These are phyloP conservation scores for Thalassophryne amazonica DNA, from an alignment of 2,797 vertebrate genomes.

Conservation along the genomic window DNA sequence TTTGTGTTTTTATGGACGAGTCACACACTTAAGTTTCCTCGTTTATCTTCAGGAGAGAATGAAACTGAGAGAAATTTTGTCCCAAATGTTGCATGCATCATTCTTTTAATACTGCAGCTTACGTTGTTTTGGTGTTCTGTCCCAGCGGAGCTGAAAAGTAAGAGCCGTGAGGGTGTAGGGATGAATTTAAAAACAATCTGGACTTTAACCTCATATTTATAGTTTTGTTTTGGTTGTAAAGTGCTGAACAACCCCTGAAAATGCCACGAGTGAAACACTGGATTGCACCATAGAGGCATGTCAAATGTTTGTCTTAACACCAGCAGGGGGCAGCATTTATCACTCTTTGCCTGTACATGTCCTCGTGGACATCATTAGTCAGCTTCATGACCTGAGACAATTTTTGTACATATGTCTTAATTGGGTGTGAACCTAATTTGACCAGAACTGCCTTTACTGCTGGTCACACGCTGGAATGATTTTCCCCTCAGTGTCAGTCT, in stretches of 20 bases:
- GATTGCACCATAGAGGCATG: too few species aligned
- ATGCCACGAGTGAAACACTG: not conserved
- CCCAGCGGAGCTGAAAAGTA: too few species aligned
- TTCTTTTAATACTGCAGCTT: not conserved
- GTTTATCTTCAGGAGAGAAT: slow-evolving; percentile 19
- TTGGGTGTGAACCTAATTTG: slow-evolving; percentile 32
- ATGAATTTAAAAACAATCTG: too few species aligned
- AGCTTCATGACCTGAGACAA: slow-evolving; percentile 18
- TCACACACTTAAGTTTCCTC: slow-evolving; percentile 16
- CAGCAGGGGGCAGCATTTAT: slow-evolving; percentile 39
- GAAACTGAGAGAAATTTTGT: slow-evolving; percentile 4
- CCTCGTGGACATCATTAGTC: slow-evolving; percentile 47
- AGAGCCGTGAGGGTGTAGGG: too few species aligned
- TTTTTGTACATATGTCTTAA: too few species aligned
- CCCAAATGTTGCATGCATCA: not conserved
- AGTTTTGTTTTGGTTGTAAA: too few species aligned
- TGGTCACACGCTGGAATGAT: slow-evolving; percentile 27
- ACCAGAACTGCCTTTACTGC: slow-evolving; percentile 10
- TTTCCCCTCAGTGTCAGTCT: slow-evolving; percentile 26
- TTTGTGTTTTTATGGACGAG: slow-evolving; percentile 20
- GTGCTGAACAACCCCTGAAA: not conserved
- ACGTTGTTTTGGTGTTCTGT: too few species aligned
- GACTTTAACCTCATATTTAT: too few species aligned
- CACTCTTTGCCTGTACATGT: not conserved
- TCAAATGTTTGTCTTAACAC: not conserved